Evolutionary conservation across 1,140 invertebrate species (phyloP).

Genomic region (Heliconius nattereri): DNA sequence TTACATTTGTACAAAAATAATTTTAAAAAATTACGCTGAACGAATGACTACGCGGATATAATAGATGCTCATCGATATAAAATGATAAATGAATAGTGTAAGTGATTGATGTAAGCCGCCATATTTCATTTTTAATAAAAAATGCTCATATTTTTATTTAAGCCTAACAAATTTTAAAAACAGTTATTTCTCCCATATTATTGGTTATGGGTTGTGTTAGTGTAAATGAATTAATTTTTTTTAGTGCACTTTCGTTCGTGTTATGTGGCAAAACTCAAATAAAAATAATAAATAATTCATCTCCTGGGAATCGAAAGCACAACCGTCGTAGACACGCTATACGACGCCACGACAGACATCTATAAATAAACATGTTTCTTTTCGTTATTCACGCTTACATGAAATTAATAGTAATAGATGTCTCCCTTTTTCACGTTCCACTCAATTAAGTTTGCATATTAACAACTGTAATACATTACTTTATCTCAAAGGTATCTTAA

Average conservation of each 20-base stretch:
- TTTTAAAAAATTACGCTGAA: background rate
- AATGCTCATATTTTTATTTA: background rate
- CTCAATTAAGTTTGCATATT: background rate
- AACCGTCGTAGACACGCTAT: too few relatives aligned
- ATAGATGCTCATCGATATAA: constrained; percentile 1
- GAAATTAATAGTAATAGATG: too few relatives aligned
- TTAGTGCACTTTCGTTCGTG: too few relatives aligned
- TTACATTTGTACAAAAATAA: background rate
- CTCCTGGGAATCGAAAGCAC: too few relatives aligned
- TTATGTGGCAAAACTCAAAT: too few relatives aligned
- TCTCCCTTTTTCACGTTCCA: too few relatives aligned
- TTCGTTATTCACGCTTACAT: background rate
- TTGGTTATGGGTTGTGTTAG: too few relatives aligned
- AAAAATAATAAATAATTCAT: too few relatives aligned
- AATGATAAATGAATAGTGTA: constrained; percentile 10
- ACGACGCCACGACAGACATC: too few relatives aligned
- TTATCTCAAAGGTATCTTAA: background rate
- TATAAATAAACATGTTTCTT: background rate
- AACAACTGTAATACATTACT: background rate
- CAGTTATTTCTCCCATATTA: too few relatives aligned
- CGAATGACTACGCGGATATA: background rate
- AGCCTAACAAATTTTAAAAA: background rate
- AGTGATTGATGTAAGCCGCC: background rate
- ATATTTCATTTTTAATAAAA: background rate
- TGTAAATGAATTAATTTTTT: too few relatives aligned